Evolutionary conservation across 2,888 invertebrate species (phyloP).

Genomic region (Drosophila helvetica): DNA sequence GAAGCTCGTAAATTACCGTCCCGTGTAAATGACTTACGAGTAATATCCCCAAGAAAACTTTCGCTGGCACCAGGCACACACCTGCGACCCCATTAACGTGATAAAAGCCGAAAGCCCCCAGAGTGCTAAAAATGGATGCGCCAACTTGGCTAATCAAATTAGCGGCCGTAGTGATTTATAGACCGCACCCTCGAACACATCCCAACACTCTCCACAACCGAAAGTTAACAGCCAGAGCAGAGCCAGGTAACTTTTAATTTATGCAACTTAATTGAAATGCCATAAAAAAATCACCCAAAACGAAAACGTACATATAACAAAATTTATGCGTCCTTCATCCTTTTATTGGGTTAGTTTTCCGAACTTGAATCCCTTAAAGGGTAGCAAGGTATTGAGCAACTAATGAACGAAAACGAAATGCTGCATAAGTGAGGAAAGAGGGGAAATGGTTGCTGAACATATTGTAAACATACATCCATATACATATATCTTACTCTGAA

Average conservation of each 20-base stretch:
- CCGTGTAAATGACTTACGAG: conserved; percentile 28
- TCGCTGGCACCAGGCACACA: conserved; percentile 6
- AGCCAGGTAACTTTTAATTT: conserved; percentile 47
- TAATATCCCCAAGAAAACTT: conserved; percentile 10
- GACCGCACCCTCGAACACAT: conserved; percentile 34
- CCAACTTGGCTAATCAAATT: conserved; percentile 53
- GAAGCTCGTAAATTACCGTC: conserved; percentile 32
- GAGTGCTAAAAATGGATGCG: conserved; percentile 39
- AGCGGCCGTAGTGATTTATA: conserved; percentile 53
- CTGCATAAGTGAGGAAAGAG: background rate
- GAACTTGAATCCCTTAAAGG: background rate
- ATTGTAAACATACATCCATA: no score
- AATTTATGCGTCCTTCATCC: conserved; percentile 49
- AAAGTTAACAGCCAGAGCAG: background rate
- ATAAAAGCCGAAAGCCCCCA: conserved; percentile 15
- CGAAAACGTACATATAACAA: conserved; percentile 29
- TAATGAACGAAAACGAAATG: background rate
- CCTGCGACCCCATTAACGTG: conserved; percentile 39
- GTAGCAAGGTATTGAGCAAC: background rate
- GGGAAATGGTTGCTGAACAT: background rate
- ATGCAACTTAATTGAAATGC: conserved; percentile 59
- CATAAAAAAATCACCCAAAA: conserved; percentile 40
- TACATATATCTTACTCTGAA: no score
- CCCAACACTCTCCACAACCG: background rate
- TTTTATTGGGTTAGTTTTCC: conserved; percentile 37